phyloP scores from a whole-genome alignment of 2,113 vertebrate genomes.

The Rhegmatorhina hoffmannsi region DNA sequence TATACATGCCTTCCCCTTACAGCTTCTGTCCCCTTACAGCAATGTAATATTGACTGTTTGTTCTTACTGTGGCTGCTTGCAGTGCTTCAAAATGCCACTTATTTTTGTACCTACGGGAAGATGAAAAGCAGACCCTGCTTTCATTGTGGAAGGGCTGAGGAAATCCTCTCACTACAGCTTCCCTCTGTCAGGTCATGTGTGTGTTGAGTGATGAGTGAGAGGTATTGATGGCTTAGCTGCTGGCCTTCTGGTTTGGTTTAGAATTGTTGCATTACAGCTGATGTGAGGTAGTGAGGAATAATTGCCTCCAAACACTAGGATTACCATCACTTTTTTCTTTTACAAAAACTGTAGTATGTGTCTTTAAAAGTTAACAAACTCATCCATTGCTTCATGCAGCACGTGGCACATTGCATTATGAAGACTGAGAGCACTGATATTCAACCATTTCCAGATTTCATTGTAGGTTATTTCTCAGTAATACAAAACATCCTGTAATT shows the following conservation, averaged over 20 bases:
- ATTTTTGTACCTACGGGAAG: neutral
- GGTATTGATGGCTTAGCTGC: neutral
- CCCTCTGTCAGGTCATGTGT: neutral
- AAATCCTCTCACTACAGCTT: neutral
- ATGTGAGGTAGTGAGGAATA: neutral
- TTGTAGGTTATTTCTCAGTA: neutral
- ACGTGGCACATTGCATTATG: neutral
- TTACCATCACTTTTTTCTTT: neutral
- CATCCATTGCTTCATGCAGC: neutral
- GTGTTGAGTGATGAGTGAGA: neutral
- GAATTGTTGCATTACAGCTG: neutral
- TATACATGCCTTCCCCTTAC: neutral
- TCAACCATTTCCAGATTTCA: slow-evolving; percentile 3
- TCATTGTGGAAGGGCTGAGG: neutral
- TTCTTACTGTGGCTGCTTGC: neutral
- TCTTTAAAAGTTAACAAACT: neutral
- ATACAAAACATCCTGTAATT: neutral
- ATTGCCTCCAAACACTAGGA: neutral
- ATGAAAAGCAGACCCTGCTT: neutral
- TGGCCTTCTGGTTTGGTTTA: neutral
- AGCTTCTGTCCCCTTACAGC: neutral
- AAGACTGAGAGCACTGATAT: neutral
- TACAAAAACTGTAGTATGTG: neutral
- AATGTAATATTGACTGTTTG: neutral
- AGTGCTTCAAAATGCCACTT: neutral